These are phyloP conservation scores for Tichodroma muraria DNA, from an alignment of 2,113 vertebrate genomes.

Conservation along the genomic window DNA sequence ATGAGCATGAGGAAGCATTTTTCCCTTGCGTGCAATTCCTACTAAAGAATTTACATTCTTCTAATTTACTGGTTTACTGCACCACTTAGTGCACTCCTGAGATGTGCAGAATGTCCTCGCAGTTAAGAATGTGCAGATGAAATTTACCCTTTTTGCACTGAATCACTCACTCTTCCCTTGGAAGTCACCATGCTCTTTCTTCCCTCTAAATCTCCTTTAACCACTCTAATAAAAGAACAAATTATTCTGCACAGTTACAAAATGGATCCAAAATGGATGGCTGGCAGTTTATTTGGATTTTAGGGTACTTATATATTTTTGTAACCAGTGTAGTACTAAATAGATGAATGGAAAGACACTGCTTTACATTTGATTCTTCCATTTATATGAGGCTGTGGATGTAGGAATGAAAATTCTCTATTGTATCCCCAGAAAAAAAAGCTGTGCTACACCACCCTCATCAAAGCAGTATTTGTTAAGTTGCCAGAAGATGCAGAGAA, in stretches of 20 bases:
- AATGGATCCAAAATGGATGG: background rate
- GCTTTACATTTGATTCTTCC: background rate
- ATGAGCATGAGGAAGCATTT: slow-evolving; percentile 79
- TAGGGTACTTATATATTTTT: background rate
- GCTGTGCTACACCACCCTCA: background rate
- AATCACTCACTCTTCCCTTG: slow-evolving; percentile 68
- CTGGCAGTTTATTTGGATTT: background rate
- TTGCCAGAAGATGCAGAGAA: background rate
- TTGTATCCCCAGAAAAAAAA: background rate
- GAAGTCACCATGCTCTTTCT: slow-evolving; percentile 64
- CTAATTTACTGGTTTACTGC: slow-evolving; percentile 86
- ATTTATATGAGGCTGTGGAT: background rate
- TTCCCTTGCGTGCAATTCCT: slow-evolving; percentile 79
- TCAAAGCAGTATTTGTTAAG: background rate
- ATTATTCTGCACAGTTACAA: slow-evolving; percentile 15
- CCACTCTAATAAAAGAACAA: slow-evolving; percentile 8
- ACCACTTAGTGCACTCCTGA: slow-evolving; percentile 80
- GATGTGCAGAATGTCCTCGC: slow-evolving; percentile 77
- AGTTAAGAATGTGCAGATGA: slow-evolving; percentile 74
- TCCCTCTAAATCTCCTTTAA: slow-evolving; percentile 54
- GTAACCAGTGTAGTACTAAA: background rate
- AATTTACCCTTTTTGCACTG: slow-evolving; percentile 76
- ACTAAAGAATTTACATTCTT: slow-evolving; percentile 84
- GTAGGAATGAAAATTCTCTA: background rate
- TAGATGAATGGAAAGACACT: background rate